phyloP scores from a whole-genome alignment of 2,113 vertebrate genomes.

The Hyperoodon ampullatus region DNA sequence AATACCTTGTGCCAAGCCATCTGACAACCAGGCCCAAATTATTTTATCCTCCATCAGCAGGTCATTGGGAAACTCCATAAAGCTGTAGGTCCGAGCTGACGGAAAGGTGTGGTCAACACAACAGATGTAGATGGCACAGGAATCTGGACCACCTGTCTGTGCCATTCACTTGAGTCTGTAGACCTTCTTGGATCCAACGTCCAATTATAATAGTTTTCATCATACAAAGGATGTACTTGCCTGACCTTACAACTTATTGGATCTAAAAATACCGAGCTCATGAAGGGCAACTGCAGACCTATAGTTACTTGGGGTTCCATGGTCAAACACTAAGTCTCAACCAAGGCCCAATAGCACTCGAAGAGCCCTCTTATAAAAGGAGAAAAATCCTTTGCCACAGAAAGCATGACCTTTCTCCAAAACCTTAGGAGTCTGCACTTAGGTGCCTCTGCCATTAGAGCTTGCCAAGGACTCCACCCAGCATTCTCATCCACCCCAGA shows the following conservation, averaged over 20 bases:
- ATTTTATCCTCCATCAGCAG: background rate
- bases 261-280: background rate
- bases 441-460: background rate
- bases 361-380: background rate
- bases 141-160: background rate
- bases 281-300: background rate
- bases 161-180: background rate
- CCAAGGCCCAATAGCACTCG: background rate
- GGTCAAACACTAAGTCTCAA: background rate
- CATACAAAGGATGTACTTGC: background rate
- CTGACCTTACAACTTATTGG: background rate
- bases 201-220: background rate
- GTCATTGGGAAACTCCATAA: background rate
- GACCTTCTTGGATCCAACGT: background rate
- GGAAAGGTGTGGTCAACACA: background rate
- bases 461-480: background rate
- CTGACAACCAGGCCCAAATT: background rate
- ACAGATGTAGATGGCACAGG: background rate
- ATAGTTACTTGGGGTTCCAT: background rate
- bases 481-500: background rate
- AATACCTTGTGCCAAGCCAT: background rate
- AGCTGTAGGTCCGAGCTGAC: background rate
- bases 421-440: background rate
- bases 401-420: conserved; percentile 8
- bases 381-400: background rate